phyloP scores from a whole-genome alignment of 2,888 invertebrate genomes.

The Miltochrista miniata region DNA sequence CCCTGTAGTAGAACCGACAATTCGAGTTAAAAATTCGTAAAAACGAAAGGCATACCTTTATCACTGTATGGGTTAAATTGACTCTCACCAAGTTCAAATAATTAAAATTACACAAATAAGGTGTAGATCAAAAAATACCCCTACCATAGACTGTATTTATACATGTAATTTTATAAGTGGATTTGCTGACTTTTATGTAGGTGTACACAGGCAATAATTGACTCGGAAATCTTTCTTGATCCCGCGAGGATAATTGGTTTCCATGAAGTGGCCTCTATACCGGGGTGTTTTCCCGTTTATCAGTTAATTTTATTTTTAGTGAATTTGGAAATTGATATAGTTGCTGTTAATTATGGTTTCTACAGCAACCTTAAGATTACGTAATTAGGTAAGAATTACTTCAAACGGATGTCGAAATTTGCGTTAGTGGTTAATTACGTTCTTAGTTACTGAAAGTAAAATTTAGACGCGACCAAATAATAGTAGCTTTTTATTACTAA shows the following conservation, averaged over 20 bases:
- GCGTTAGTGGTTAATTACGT: too few species aligned
- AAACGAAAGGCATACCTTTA: too few species aligned
- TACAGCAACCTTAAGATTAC: slow-evolving; percentile 1
- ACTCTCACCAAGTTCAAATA: too few species aligned
- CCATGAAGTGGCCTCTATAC: slow-evolving; percentile 30
- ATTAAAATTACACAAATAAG: neutral
- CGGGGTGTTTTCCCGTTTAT: slow-evolving; percentile 15
- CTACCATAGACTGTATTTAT: slow-evolving; percentile 12
- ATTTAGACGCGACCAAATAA: too few species aligned
- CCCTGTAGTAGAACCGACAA: too few species aligned
- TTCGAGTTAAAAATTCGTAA: too few species aligned
- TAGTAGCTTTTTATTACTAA: too few species aligned
- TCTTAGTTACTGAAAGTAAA: too few species aligned
- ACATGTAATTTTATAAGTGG: slow-evolving; percentile 22
- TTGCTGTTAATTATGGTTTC: neutral
- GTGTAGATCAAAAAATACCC: slow-evolving; percentile 8
- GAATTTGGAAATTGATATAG: slow-evolving; percentile 15
- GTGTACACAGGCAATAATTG: slow-evolving; percentile 20
- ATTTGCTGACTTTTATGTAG: slow-evolving; percentile 1
- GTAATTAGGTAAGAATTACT: neutral
- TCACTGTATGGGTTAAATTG: too few species aligned
- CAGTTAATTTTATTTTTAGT: slow-evolving; percentile 23
- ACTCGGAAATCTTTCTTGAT: slow-evolving; percentile 29
- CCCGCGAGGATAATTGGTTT: slow-evolving; percentile 34
- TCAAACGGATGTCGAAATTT: too few species aligned